Base-by-base conservation (phyloP, 2,888 invertebrate genomes). In the Theodoxus fluviatilis region DNA sequence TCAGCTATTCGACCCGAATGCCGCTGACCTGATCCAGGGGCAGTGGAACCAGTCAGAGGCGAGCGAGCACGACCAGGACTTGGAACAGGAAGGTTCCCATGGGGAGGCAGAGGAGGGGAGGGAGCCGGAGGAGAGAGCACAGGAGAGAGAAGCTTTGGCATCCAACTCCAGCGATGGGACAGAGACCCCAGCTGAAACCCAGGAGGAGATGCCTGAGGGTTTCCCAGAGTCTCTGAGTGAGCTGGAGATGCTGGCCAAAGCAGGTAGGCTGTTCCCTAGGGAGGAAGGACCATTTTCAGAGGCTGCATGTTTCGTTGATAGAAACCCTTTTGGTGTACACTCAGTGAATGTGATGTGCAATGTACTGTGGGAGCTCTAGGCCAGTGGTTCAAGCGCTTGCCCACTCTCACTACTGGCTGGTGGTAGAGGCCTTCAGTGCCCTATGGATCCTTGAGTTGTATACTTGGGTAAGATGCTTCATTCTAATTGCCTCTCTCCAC, bases 241-340 rank as follows among this genome's bases (percentile, higher is more conserved):
- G 78, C 88, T 90, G 69, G 91, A 91, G 81, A 90, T 90, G 87
- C 85, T 90, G 63, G 87, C 90, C 43, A 90, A 90, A 86, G 89
- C 90, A 82, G 91, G 91, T 91, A 83, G 84, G 84, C 76, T 12
- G 9, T 33, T 9, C 22, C 7, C 33, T 33, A 9, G 22, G 37
- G 18, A 22, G 15, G 12, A 15, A 9, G 7, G 25, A 9, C n/a
- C 7, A 55, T 57, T n/a, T 28, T 43, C 47, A 66, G 9, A 43
- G 9, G 9, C 9, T 18, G 9, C 9, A 43, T 12, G 18, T 12
- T 43, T 12, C 43, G 18, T 18, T 12, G 18, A 43, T 18, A 43
- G 43, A 43, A 43, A 18, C 9, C 18, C 18, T 9, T 25, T 52
- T 9, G 25, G 55, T n/a, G n/a, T n/a, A n/a, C n/a, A n/a, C n/a